Evolutionary conservation across 2,888 invertebrate genomes (phyloP).

Genomic region (Agrochola lychnidis): DNA sequence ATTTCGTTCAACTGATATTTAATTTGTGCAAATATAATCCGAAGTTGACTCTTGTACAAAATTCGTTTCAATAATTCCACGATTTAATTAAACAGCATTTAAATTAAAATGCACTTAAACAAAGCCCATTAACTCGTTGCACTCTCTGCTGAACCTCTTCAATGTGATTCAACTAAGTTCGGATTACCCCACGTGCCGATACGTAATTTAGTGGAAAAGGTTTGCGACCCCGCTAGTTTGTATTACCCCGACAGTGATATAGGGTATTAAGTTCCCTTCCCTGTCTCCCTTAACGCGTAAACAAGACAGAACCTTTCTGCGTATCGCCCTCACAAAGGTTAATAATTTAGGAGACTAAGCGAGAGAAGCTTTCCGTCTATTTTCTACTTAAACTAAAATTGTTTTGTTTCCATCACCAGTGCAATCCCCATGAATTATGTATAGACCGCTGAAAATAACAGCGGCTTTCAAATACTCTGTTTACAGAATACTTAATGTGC

Average conservation of each 20-base stretch:
- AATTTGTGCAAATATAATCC: slow-evolving; percentile 14
- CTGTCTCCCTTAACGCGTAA: slow-evolving; percentile 89
- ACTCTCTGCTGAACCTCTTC: slow-evolving; percentile 77
- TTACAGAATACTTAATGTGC: slow-evolving; percentile 65
- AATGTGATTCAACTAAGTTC: slow-evolving; percentile 86
- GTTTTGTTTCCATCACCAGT: slow-evolving; percentile 82
- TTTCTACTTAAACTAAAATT: slow-evolving; percentile 85
- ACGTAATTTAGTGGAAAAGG: slow-evolving; percentile 90
- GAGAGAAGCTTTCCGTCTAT: slow-evolving; percentile 82
- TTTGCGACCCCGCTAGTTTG: slow-evolving; percentile 89
- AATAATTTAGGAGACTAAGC: slow-evolving; percentile 89
- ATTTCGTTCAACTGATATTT: slow-evolving; percentile 18
- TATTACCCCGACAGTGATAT: slow-evolving; percentile 90
- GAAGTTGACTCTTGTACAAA: slow-evolving; percentile 5
- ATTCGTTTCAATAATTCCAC: slow-evolving; percentile 16
- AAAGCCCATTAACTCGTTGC: slow-evolving; percentile 72
- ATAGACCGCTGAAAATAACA: slow-evolving; percentile 67
- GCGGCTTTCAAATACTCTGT: slow-evolving; percentile 67
- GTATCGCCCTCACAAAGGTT: slow-evolving; percentile 88
- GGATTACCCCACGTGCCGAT: slow-evolving; percentile 89
- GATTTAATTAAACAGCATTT: slow-evolving; percentile 34
- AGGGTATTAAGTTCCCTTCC: slow-evolving; percentile 90
- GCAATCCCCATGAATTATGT: slow-evolving; percentile 78
- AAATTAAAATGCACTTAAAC: slow-evolving; percentile 38
- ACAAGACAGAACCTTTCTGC: slow-evolving; percentile 89